Evolutionary conservation across 2,113 vertebrate genomes (phyloP), one percentile per base, ranked within the genome.

Genomic region (Entomyzon cyanotis): DNA sequence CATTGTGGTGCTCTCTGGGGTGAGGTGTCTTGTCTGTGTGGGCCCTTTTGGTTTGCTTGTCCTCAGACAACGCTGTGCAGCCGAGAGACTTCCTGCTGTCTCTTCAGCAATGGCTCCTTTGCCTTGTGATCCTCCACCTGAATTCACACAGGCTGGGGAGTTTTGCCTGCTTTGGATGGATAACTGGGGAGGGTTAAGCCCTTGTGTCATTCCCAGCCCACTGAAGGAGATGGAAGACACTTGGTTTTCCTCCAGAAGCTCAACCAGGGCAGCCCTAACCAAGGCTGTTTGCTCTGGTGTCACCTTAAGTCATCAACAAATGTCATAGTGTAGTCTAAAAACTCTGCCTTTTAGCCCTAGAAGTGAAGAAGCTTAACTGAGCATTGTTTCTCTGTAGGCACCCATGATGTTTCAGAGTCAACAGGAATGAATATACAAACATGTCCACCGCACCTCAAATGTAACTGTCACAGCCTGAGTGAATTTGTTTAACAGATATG

Each of bases 401-500:
- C 83, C 95, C 94, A 21, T 89, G 94, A 95, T 59, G 92, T 78
- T 96, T 96, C 95, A 95, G 85, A 95, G 50, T 63, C 92, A 93
- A 63, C 95, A 97, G 95, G 96, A 97, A 85, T 77, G 93, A 96
- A 95, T 95, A 84, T 31, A 93, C 79, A 95, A 95, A 84, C 91
- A 90, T 87, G 84, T 93, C 90, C 94, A 94, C 75, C 95, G 91
- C 93, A 94, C 71, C 90, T 95, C 94, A 97, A 97, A 97, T 96
- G 95, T 96, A 97, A 96, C 92, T 94, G 92, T 97, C 95, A 84
- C 95, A 96, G 88, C 93, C 94, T 96, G 85, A 96, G 93, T 96
- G 92, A 97, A 96, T 96, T 94, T 96, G 49, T 96, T 96, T 96
- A 95, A 95, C 93, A 96, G 94, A 96, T 96, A 89, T 96, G 94